Percentiles rank a stretch among this genome's conserved stretches.
Evolutionary conservation across 2,888 invertebrate species (phyloP).

Genomic region (Watsonalla binaria): DNA sequence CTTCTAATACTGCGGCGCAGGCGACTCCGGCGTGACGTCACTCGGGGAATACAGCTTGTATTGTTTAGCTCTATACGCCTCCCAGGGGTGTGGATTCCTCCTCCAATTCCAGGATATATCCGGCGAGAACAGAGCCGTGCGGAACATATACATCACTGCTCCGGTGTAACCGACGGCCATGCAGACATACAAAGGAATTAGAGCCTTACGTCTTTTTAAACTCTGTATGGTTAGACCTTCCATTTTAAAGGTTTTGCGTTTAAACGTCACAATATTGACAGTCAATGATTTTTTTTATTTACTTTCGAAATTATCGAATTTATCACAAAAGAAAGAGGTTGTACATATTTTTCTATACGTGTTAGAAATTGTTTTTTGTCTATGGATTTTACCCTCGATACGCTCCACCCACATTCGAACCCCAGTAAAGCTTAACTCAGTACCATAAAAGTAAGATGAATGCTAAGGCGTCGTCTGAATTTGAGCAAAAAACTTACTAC

Average conservation of each 20-base stretch:
- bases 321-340: no score
- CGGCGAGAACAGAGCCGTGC: neutral
- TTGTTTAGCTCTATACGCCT: neutral
- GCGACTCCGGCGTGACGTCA: neutral
- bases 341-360: no score
- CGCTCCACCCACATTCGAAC: no score
- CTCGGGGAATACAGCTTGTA: neutral
- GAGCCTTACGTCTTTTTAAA: neutral
- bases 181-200: neutral
- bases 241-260: neutral
- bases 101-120: neutral
- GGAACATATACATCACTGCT: neutral
- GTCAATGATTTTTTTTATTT: no score
- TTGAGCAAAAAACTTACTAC: no score
- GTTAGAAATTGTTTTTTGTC: no score
- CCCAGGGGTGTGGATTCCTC: neutral
- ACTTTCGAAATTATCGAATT: no score
- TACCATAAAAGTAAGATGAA: no score
- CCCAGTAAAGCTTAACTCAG: no score
- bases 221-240: neutral
- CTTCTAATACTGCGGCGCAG: neutral
- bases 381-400: no score
- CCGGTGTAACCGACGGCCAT: neutral
- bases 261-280: no score
- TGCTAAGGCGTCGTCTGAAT: no score